These are phyloP conservation scores for Crossocerus cetratus DNA, from an alignment of 2,888 invertebrate species.

Conservation along the genomic window DNA sequence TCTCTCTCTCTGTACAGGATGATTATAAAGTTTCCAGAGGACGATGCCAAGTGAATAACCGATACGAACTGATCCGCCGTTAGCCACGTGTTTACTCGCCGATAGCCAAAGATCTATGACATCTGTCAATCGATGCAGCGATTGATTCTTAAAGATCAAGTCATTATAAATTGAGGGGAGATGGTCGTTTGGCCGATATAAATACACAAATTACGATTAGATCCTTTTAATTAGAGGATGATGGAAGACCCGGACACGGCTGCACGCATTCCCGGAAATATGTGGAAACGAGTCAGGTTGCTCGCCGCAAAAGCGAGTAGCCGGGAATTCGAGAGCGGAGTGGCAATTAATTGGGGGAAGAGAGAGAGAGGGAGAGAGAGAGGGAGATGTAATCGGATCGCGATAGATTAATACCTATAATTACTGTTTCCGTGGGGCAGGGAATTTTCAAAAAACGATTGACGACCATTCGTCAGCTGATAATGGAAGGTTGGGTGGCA, in stretches of 20 bases:
- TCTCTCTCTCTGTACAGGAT: slow-evolving; percentile 59
- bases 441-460: slow-evolving; percentile 9
- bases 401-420: too few species aligned
- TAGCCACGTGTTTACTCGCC: slow-evolving; percentile 11
- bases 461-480: slow-evolving; percentile 47
- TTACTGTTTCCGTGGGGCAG: too few species aligned
- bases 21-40: slow-evolving; percentile 67
- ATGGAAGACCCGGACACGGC: too few species aligned
- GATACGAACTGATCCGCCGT: background rate
- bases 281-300: too few species aligned
- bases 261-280: too few species aligned
- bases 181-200: too few species aligned
- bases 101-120: background rate
- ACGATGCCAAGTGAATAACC: slow-evolving; percentile 50
- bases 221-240: too few species aligned
- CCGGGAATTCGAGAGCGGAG: too few species aligned
- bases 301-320: too few species aligned
- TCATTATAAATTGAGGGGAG: too few species aligned
- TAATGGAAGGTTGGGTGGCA: background rate
- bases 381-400: background rate
- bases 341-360: background rate
- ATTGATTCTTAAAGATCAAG: too few species aligned
- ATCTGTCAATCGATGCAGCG: background rate
- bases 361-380: background rate
- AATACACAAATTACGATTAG: too few species aligned